phyloP scores from a whole-genome alignment of 2,888 invertebrate species.

The Acanthoscelides obtectus region DNA sequence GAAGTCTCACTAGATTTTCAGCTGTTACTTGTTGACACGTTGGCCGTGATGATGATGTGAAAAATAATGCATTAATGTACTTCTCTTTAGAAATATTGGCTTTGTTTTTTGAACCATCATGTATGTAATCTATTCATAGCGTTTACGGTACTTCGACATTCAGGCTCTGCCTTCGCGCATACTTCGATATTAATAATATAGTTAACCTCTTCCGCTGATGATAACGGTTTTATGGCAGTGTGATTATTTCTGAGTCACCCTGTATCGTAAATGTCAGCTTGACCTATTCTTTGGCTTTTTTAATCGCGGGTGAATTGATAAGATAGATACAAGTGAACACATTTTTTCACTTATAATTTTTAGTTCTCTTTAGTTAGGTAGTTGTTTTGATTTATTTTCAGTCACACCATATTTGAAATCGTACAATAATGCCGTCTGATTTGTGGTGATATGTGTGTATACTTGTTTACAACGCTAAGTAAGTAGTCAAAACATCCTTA shows the following conservation, averaged over 20 bases:
- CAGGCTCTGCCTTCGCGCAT: too few relatives aligned
- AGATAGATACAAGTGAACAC: background rate
- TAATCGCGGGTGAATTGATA: background rate
- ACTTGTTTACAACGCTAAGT: background rate
- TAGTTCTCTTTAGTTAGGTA: background rate
- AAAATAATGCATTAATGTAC: too few relatives aligned
- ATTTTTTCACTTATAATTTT: background rate
- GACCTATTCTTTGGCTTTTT: background rate
- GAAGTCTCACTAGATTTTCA: too few relatives aligned
- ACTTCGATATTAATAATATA: too few relatives aligned
- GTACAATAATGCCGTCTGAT: background rate
- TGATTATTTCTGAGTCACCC: background rate
- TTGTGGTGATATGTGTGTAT: background rate
- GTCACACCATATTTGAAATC: background rate
- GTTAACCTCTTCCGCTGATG: too few relatives aligned
- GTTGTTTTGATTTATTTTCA: background rate
- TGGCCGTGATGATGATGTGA: too few relatives aligned
- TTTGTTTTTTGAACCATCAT: too few relatives aligned
- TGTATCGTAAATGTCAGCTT: background rate
- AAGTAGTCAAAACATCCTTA: background rate
- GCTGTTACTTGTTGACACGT: too few relatives aligned
- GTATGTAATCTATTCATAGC: too few relatives aligned
- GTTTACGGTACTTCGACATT: too few relatives aligned
- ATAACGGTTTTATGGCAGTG: background rate
- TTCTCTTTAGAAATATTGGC: too few relatives aligned